A percentile compares a stretch with the other conserved stretches of the same genome.
phyloP scores from a whole-genome alignment of 37 sponge, comb jelly and placozoan species.

The Beroe ovata region DNA sequence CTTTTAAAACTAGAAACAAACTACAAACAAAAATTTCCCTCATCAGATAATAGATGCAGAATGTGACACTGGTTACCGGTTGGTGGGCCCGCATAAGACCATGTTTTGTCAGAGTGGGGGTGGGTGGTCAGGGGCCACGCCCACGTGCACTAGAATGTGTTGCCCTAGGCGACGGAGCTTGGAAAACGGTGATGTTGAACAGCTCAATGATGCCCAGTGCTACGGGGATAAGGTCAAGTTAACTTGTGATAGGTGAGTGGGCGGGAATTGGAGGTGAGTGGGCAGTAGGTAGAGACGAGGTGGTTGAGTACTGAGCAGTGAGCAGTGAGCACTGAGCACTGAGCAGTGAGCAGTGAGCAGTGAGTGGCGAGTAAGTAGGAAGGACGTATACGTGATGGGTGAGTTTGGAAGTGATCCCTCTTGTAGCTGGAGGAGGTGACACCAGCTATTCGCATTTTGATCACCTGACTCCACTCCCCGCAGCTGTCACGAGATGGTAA shows the following conservation, averaged over 20 bases:
- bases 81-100: not conserved
- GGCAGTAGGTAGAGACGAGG: no score
- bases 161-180: not conserved
- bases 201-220: slow-evolving; percentile 16
- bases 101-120: slow-evolving; percentile 7
- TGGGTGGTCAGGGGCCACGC: not conserved
- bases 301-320: no score
- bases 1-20: not conserved
- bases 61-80: slow-evolving; percentile 14
- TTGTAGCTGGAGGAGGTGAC: no score
- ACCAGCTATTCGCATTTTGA: no score
- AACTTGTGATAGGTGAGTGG: slow-evolving; percentile 21
- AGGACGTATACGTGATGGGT: no score
- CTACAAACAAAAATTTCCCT: not conserved
- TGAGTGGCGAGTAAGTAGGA: no score
- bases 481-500: slow-evolving; percentile 23
- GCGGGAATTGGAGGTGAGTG: no score
- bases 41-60: not conserved
- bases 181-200: not conserved
- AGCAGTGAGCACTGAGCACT: no score
- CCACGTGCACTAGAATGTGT: not conserved
- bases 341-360: no score
- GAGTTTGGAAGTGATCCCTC: no score
- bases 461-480: not conserved
- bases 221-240: not conserved